A percentile compares a stretch with the other conserved stretches of the same genome.
Conservation (phyloP, 2,797 vertebrate species). For the Acrossocheilus fasciatus region DNA sequence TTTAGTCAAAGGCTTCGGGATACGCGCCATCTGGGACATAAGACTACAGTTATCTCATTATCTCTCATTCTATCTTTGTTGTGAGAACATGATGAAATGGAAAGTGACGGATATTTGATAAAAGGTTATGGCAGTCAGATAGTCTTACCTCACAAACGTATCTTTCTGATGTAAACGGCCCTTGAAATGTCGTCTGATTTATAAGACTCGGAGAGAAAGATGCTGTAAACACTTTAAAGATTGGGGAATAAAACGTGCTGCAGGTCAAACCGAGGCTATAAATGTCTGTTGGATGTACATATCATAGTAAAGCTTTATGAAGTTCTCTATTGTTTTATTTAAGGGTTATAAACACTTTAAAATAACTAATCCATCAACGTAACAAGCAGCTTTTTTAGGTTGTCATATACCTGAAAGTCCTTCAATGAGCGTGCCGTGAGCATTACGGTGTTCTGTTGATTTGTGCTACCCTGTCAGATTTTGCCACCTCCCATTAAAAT, state of each 20-base stretch:
- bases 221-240: neutral
- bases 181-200: neutral
- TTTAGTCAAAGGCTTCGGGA: slow-evolving; percentile 71
- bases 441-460: too few species aligned
- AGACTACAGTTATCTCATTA: slow-evolving; percentile 61
- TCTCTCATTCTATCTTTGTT: neutral
- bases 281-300: neutral
- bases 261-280: slow-evolving; percentile 3
- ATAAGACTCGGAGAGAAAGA: neutral
- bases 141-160: neutral
- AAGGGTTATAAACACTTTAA: neutral
- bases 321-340: neutral
- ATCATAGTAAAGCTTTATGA: too few species aligned
- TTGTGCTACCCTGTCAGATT: too few species aligned
- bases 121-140: neutral
- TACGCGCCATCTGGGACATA: slow-evolving; percentile 71
- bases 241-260: slow-evolving; percentile 9
- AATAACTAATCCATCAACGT: neutral
- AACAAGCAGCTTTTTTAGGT: neutral
- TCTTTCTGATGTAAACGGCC: neutral
- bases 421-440: too few species aligned
- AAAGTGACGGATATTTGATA: slow-evolving; percentile 15
- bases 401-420: neutral
- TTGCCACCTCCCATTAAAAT: too few species aligned
- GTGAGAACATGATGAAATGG: neutral